Evolutionary conservation across 2,797 vertebrate species (phyloP), one percentile per base, ranked within the genome.

Genomic region (Micropoecilia bifurca): DNA sequence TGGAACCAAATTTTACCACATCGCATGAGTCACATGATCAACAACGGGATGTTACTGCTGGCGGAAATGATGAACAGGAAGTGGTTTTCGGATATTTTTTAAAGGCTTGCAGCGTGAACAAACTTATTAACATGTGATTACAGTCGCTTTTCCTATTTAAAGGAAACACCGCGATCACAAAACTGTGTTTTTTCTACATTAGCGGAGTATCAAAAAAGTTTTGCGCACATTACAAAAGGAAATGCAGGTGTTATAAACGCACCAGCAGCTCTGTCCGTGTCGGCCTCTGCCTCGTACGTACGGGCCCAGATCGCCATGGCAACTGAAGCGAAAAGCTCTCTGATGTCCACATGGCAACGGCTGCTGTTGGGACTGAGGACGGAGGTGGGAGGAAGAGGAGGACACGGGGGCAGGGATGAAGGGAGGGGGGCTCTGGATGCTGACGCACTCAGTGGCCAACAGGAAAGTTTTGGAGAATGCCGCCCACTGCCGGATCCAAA

Each of bases 301-400:
- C 72, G 73, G 76, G 74, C 82, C 89, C 2, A 48, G 83, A 88
- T 92, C 84, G 80, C 90, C 91, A 92, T 90, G 90, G 90, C 84
- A 91, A 94, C 91, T 50, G 20, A 79, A 84, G 83, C 5, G 50
- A 88, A 80, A 47, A 66, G 80, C 86, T 80, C 80, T 59, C 78
- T 55, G 79, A 89, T 84, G 90, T 93, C 92, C 87, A 89, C 93
- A 93, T 93, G 91, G 92, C 91, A 93, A 94, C 90, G 68, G 89
- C 83, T 88, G 91, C 89, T 80, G 79, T 83, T 84, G 90, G 91
- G 86, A 87, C 83, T 53, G 88, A 86, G 84, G 86, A 80, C 48
- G 75, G 80, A 84, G 80, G 89, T 77, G 85, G 88, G 81, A 86
- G 87, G 74, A 80, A 59, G 78, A 77, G 71, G 71, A 73, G 79